Percentiles rank a stretch among this genome's conserved stretches.
Evolutionary conservation across 2,888 invertebrate genomes (phyloP).

Genomic region (Druceiella hillmani): DNA sequence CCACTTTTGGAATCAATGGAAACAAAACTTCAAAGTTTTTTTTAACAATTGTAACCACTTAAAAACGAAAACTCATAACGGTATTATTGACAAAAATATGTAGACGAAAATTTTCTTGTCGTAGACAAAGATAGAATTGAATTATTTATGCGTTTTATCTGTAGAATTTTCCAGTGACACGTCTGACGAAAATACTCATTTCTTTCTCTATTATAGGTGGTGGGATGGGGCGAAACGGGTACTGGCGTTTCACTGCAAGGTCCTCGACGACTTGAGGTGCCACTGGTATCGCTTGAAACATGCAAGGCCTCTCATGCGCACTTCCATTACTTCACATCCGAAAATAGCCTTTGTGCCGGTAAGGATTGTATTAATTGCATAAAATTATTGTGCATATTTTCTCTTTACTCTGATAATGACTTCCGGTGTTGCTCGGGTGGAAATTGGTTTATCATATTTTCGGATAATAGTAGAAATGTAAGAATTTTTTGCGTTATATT

Average conservation of each 20-base stretch:
- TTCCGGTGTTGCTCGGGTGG: neutral
- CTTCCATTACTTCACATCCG: constrained; percentile 44
- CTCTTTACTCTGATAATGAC: neutral
- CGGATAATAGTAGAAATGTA: neutral
- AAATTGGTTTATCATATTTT: constrained; percentile 6
- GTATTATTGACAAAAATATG: no score
- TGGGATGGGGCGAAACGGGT: constrained; percentile 57
- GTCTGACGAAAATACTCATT: no score
- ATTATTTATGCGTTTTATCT: no score
- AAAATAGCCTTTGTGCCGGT: constrained; percentile 60
- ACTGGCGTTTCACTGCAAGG: constrained; percentile 37
- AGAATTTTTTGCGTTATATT: neutral
- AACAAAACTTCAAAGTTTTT: no score
- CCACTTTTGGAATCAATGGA: no score
- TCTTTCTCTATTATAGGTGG: no score
- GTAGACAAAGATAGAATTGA: no score
- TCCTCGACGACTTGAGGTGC: constrained; percentile 47
- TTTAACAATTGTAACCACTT: no score
- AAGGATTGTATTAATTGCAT: constrained; percentile 7
- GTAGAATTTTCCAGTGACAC: no score
- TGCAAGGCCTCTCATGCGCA: constrained; percentile 49
- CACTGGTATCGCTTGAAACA: constrained; percentile 50
- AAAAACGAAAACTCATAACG: no score
- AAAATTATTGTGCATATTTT: constrained; percentile 3
- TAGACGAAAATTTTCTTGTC: no score